Conservation (phyloP, 2,113 vertebrate species). For the Tyrannus savana region DNA sequence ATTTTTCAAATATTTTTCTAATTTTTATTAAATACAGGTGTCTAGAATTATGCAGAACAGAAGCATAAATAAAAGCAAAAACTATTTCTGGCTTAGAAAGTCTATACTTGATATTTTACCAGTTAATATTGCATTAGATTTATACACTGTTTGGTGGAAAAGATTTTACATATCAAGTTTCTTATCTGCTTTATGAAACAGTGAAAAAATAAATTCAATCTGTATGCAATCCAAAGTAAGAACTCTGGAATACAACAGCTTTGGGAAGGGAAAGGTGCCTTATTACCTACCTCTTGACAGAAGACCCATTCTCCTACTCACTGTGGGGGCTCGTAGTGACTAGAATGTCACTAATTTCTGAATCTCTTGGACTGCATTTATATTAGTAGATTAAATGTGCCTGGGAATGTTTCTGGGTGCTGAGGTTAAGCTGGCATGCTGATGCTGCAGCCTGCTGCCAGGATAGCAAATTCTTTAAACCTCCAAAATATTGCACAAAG, state of each 20-base stretch:
- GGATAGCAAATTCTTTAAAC: background rate
- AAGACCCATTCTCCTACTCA: background rate
- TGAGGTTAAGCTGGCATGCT: background rate
- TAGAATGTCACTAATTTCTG: background rate
- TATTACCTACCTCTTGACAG: background rate
- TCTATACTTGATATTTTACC: background rate
- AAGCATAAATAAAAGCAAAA: background rate
- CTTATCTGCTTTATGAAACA: background rate
- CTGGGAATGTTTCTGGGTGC: background rate
- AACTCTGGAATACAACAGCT: background rate
- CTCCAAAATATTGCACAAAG: background rate
- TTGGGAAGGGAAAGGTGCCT: background rate
- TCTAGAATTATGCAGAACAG: background rate
- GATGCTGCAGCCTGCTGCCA: background rate
- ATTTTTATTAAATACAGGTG: background rate
- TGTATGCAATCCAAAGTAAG: background rate
- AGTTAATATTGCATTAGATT: background rate
- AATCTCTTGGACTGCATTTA: background rate
- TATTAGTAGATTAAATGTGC: background rate
- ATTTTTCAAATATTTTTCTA: background rate
- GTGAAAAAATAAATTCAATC: background rate
- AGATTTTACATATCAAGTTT: background rate
- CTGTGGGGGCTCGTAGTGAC: background rate
- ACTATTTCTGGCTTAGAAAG: background rate
- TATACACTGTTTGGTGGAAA: background rate